Evolutionary conservation across 2,113 vertebrate species (phyloP).

Genomic region (Laterallus jamaicensis): DNA sequence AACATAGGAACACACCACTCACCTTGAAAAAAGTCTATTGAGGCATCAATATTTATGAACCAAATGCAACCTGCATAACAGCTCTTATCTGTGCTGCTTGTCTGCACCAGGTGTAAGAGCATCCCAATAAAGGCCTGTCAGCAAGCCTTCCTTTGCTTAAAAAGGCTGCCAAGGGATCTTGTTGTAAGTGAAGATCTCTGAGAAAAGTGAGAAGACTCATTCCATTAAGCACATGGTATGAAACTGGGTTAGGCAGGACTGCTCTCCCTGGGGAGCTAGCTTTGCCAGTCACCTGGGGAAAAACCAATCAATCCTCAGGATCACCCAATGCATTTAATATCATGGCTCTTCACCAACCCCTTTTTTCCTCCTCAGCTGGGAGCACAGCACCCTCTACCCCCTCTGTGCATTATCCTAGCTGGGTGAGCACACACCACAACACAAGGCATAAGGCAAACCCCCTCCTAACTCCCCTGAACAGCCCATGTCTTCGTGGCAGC

Average conservation of each 20-base stretch:
- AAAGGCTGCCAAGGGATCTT: constrained; percentile 33
- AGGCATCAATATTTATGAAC: constrained; percentile 42
- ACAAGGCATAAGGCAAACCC: neutral
- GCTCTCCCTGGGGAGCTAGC: neutral
- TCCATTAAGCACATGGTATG: neutral
- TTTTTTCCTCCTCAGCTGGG: neutral
- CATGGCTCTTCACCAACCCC: neutral
- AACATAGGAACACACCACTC: neutral
- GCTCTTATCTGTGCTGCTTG: neutral
- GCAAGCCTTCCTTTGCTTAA: neutral
- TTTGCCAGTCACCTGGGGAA: neutral
- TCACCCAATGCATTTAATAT: neutral
- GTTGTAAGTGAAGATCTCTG: constrained; percentile 19
- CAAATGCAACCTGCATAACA: neutral
- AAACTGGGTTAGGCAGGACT: constrained; percentile 35
- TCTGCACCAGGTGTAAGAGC: constrained; percentile 15
- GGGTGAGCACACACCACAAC: neutral
- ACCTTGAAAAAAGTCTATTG: neutral
- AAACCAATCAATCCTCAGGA: neutral
- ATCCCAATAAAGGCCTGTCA: constrained; percentile 25
- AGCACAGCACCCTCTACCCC: neutral
- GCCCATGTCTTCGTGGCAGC: neutral
- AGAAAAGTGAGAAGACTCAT: neutral
- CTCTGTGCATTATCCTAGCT: neutral
- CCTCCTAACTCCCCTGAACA: neutral